phyloP scores from a whole-genome alignment of 2,797 vertebrate genomes.

The Otolemur crassicaudatus region DNA sequence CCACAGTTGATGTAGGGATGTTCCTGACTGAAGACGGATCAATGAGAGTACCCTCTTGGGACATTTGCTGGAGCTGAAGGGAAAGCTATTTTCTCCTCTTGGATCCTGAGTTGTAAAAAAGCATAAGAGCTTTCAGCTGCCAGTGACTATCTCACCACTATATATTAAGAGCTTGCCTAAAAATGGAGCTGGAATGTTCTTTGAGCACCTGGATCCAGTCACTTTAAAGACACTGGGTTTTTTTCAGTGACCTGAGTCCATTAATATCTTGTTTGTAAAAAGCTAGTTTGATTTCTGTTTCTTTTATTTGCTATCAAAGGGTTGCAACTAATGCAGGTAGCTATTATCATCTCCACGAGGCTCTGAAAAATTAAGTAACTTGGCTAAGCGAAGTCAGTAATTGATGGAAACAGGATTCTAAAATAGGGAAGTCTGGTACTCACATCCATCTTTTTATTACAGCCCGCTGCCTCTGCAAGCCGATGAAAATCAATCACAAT shows the following conservation, averaged over 20 bases:
- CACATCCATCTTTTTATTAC: conserved; percentile 52
- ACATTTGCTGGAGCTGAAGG: neutral
- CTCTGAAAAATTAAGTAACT: conserved; percentile 45
- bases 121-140: neutral
- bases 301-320: conserved; percentile 8
- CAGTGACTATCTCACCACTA: neutral
- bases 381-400: neutral
- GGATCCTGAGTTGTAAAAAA: neutral
- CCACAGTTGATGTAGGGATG: neutral
- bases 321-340: conserved; percentile 27
- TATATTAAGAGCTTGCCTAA: neutral
- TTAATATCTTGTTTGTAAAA: conserved; percentile 34
- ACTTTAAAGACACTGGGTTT: neutral
- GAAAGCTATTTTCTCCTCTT: neutral
- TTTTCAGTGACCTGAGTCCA: neutral
- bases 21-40: neutral
- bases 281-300: conserved; percentile 40
- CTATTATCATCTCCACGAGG: neutral
- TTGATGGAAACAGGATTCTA: conserved; percentile 46
- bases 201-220: neutral
- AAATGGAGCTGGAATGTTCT: neutral
- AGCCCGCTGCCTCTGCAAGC: neutral
- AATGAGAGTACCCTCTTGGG: neutral
- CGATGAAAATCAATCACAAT: conserved; percentile 33
- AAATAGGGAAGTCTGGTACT: neutral